Evolutionary conservation across 1,140 invertebrate genomes (phyloP).

Genomic region (Megalopta genalis): DNA sequence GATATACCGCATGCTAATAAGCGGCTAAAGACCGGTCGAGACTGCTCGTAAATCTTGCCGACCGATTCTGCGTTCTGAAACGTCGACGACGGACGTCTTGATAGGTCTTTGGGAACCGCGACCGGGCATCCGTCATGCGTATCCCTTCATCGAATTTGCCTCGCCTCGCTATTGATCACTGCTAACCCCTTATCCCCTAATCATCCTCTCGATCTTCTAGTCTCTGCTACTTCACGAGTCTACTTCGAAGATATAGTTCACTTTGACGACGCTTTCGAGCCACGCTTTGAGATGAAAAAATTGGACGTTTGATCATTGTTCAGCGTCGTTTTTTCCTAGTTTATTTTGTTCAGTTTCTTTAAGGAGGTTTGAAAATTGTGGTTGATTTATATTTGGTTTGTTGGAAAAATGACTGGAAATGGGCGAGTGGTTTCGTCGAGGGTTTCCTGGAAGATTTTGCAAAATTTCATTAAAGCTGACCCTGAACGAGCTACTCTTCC

Average conservation of each 20-base stretch:
- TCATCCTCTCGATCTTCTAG: too few species aligned
- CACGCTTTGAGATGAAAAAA: too few species aligned
- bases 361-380: too few species aligned
- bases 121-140: neutral
- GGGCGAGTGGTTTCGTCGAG: neutral
- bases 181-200: neutral
- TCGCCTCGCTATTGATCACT: neutral
- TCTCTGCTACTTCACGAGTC: too few species aligned
- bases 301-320: too few species aligned
- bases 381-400: too few species aligned
- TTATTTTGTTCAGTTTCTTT: too few species aligned
- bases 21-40: constrained; percentile 79
- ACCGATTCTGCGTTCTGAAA: constrained; percentile 72
- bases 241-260: too few species aligned
- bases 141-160: neutral
- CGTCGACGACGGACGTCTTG: constrained; percentile 68
- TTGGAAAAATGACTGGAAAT: too few species aligned
- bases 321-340: too few species aligned
- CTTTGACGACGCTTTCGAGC: too few species aligned
- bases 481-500: neutral
- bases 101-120: constrained; percentile 31
- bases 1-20: constrained; percentile 82
- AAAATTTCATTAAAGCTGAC: neutral
- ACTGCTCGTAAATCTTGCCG: constrained; percentile 77
- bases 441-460: neutral